These are phyloP conservation scores for Cistogaster globosa DNA, from an alignment of 2,888 invertebrate genomes.

Conservation along the genomic window DNA sequence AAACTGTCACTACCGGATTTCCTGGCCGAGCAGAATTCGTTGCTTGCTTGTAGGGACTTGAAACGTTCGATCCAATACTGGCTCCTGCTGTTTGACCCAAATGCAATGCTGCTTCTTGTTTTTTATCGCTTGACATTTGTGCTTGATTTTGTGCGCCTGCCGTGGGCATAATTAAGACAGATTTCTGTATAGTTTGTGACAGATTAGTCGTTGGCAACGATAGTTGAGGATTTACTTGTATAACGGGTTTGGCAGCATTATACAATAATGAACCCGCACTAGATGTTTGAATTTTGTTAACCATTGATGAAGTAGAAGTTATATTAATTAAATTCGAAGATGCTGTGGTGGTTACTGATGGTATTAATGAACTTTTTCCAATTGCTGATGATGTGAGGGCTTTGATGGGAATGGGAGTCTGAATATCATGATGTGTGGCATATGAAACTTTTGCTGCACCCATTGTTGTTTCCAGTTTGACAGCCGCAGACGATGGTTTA, in stretches of 20 bases:
- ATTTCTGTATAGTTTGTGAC: constrained; percentile 52
- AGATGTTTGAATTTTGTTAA: constrained; percentile 18
- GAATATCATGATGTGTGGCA: constrained; percentile 59
- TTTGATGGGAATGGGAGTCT: constrained; percentile 76
- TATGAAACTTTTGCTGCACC: constrained; percentile 64
- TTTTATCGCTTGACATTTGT: constrained; percentile 21
- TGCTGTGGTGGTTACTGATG: constrained; percentile 13
- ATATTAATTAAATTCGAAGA: constrained; percentile 40
- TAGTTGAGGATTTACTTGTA: constrained; percentile 53
- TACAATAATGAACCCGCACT: constrained; percentile 12
- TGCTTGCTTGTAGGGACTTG: constrained; percentile 40
- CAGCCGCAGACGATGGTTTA: constrained; percentile 57
- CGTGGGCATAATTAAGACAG: constrained; percentile 49
- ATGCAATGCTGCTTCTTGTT: constrained; percentile 5
- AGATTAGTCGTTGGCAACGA: background rate
- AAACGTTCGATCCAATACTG: constrained; percentile 26
- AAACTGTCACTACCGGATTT: constrained; percentile 47
- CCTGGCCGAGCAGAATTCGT: constrained; percentile 14
- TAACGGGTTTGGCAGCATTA: constrained; percentile 42
- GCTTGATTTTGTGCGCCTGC: constrained; percentile 49
- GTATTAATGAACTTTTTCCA: constrained; percentile 1
- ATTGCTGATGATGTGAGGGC: constrained; percentile 57
- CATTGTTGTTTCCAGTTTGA: constrained; percentile 73
- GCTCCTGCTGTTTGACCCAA: background rate
- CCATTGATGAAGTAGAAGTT: constrained; percentile 14